Evolutionary conservation across 2,113 vertebrate species (phyloP), one percentile per base, ranked within the genome.

Genomic region (human (Homo sapiens)): DNA sequence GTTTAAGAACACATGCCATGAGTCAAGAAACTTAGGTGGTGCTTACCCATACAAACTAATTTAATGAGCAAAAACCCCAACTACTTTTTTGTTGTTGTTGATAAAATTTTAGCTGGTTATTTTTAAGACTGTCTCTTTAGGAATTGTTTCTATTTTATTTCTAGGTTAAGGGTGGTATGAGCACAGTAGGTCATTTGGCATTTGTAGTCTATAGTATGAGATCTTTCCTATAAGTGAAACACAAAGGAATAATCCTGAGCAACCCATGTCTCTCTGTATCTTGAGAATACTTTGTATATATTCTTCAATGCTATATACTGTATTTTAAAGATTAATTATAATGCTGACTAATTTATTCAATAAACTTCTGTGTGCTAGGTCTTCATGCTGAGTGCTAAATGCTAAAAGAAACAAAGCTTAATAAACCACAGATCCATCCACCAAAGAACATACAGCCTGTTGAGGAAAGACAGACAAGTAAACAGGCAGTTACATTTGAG

Each of bases 141-240:
- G 48, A 90, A 50, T 81, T 50, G 68, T 86, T 93, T 81, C 14
- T 59, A 27, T 68, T 92, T 78, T 55, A 61, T 90, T 90, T 52
- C 43, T 40, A 66, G 55, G 27, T 70, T 27, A 82, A 68, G 35
- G 38, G 8, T 43, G 23, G 20, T 81, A 72, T 81, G 20, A 86
- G 22, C 32, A 50, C 18, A 90, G 25, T 35, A 52, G 52, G 35
- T 84, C 38, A 76, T 50, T 90, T 89, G 22, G 18, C 76, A 75
- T 66, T 75, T 89, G 50, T 57, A 48, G 30, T 57, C 40, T 86
- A 3, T 27, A 70, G 3, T 92, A 7, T 76, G 40, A 66, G 57
- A 23, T 81, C 52, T 80, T 80, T 92, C 30, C 38, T 92, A 11
- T 79, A 93, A 90, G 38, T 92, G 35, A 94, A 96, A 92, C 35